Base-by-base conservation (phyloP, 2,797 vertebrate species). In the Gallirallus australis region DNA sequence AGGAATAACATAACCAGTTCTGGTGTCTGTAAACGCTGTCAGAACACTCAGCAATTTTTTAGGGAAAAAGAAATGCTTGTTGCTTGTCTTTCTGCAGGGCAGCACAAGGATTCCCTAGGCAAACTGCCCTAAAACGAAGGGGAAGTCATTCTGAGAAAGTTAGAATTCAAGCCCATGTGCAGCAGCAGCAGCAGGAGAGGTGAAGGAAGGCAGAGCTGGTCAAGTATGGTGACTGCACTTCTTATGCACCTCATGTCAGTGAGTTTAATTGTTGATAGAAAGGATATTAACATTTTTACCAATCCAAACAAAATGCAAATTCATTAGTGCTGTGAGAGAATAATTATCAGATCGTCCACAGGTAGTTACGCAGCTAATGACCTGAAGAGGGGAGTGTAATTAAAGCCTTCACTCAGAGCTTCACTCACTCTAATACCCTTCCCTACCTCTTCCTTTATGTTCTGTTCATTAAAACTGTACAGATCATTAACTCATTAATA, bases 401-500 rank as follows among this genome's bases (percentile, higher is more conserved):
- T 97, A 98, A 96, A 94, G 72, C 53, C 52, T 89, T 91, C 87
- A 24, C 81, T 97, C 96, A 35, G 7, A 2, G 79, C 50, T 84
- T 17, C 71, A 54, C 8, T 79, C 15, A 12, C 84, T 68, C 54
- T 48, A 86, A 47, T 71, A 53, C 57, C 11, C 61, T 35, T 47
- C 63, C 59, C 73, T 64, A 17, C 64, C 61, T 70, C 90, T 84
- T 65, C 75, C 91, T 64, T 94, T 96, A 75, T 79, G 93, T 93
- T 93, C 53, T 89, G 24, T 24, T 97, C 96, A 95, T 98, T 98
- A 96, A 96, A 88, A 75, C 50, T 12, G 47, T 65, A 24, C 82
- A 91, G 70, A 30, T 78, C 91, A 81, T 96, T 97, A 96, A 94
- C 57, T 91, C 95, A 93, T 97, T 97, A 97, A 97, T 95, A 96